Evolutionary conservation across 2,113 vertebrate species (phyloP).

Genomic region (Progne subis): DNA sequence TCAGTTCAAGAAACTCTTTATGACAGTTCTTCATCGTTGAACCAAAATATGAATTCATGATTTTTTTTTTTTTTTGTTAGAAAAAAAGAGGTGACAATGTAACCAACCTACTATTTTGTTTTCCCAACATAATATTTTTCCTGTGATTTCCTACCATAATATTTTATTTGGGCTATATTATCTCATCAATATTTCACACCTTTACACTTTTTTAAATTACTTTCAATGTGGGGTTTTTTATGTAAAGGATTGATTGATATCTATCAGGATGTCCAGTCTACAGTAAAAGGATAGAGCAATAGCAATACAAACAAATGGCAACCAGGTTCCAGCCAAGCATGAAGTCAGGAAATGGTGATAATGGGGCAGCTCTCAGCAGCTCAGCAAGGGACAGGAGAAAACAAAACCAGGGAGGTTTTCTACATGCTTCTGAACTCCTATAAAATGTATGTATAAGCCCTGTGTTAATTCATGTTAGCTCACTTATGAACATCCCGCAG

Average conservation of each 20-base stretch:
- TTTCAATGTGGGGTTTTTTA: background rate
- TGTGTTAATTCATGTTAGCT: background rate
- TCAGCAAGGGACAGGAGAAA: background rate
- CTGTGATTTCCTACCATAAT: no score
- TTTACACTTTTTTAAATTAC: background rate
- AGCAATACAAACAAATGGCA: background rate
- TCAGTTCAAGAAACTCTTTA: background rate
- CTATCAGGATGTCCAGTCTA: background rate
- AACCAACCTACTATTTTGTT: background rate
- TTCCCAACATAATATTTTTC: no score
- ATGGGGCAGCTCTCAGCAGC: background rate
- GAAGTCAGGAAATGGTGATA: background rate
- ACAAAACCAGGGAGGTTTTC: background rate
- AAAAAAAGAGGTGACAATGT: background rate
- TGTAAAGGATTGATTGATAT: background rate
- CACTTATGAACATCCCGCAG: background rate
- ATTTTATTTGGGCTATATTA: background rate
- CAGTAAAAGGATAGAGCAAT: background rate
- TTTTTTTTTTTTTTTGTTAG: background rate
- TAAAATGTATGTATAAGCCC: background rate
- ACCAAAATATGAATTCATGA: background rate
- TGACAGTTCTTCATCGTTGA: background rate
- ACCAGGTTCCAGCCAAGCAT: background rate
- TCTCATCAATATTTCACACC: background rate
- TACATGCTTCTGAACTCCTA: background rate